Conservation (phyloP, 2,888 invertebrate genomes). For the Glyphotaelius pellucidus region DNA sequence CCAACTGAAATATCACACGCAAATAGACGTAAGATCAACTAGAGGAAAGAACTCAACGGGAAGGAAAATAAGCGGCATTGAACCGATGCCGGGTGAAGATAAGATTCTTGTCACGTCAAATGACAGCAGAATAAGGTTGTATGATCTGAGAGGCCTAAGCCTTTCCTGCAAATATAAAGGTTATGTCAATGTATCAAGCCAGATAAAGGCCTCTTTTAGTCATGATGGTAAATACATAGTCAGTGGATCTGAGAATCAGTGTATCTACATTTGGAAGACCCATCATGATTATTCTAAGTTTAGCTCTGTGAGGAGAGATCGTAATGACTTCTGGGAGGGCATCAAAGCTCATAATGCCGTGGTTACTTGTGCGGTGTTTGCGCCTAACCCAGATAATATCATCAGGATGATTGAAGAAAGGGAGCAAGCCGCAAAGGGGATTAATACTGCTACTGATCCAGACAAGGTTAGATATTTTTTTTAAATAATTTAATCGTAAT, state of each 20-base stretch:
- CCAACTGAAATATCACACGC: conserved; percentile 98
- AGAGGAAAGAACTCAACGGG: conserved; percentile 97
- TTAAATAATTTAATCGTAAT: background rate
- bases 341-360: conserved; percentile 96
- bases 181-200: conserved; percentile 95
- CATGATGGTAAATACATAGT: conserved; percentile 98
- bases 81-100: conserved; percentile 96
- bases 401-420: conserved; percentile 84
- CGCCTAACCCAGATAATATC: conserved; percentile 96
- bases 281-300: conserved; percentile 97
- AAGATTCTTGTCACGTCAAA: conserved; percentile 98
- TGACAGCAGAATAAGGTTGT: conserved; percentile 96
- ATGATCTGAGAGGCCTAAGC: conserved; percentile 96
- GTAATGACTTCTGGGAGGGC: conserved; percentile 99
- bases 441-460: conserved; percentile 69
- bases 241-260: conserved; percentile 98
- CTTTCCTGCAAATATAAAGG: conserved; percentile 97
- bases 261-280: conserved; percentile 99
- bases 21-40: conserved; percentile 96
- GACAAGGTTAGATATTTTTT: conserved; percentile 69
- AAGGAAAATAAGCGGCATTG: conserved; percentile 97
- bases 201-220: conserved; percentile 98
- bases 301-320: conserved; percentile 92
- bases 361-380: conserved; percentile 98
- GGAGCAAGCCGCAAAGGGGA: conserved; percentile 71